Conservation (phyloP, 1,140 invertebrate species). For the Drosophila sp. region DNA sequence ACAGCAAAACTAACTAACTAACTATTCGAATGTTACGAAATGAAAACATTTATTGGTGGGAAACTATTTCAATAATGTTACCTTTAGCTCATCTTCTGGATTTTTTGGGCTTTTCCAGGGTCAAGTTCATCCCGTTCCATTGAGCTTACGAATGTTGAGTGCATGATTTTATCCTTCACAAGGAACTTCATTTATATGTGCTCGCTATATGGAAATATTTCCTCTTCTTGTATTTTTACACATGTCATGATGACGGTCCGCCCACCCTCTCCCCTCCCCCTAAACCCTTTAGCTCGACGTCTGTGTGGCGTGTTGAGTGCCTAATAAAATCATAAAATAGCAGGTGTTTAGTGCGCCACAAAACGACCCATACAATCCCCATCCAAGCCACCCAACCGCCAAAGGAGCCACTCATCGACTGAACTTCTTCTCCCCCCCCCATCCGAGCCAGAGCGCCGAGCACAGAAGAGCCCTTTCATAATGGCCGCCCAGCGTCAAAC, state of each 20-base stretch:
- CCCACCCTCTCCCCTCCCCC: not conserved
- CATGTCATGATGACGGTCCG: constrained; percentile 32
- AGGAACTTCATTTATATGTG: no score
- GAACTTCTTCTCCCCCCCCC: not conserved
- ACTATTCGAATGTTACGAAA: no score
- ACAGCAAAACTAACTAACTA: no score
- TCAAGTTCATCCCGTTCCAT: no score
- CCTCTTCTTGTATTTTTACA: constrained; percentile 22
- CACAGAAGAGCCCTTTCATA: constrained; percentile 18
- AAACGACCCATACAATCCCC: constrained; percentile 53
- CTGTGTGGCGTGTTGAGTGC: constrained; percentile 73
- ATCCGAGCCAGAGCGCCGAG: constrained; percentile 1
- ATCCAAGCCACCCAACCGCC: constrained; percentile 15
- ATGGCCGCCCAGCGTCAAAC: constrained; percentile 68
- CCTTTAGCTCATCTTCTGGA: no score
- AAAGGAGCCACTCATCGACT: constrained; percentile 21
- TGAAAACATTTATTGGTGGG: no score
- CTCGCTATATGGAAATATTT: no score
- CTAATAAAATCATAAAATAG: constrained; percentile 79
- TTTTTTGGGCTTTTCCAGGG: no score
- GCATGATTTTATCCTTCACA: no score
- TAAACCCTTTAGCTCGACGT: not conserved
- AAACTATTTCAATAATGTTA: no score
- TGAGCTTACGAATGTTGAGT: no score
- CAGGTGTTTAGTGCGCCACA: constrained; percentile 73